Evolutionary conservation across 2,888 invertebrate species (phyloP), one percentile per base, ranked within the genome.

Genomic region (Yponomeuta cagnagella): DNA sequence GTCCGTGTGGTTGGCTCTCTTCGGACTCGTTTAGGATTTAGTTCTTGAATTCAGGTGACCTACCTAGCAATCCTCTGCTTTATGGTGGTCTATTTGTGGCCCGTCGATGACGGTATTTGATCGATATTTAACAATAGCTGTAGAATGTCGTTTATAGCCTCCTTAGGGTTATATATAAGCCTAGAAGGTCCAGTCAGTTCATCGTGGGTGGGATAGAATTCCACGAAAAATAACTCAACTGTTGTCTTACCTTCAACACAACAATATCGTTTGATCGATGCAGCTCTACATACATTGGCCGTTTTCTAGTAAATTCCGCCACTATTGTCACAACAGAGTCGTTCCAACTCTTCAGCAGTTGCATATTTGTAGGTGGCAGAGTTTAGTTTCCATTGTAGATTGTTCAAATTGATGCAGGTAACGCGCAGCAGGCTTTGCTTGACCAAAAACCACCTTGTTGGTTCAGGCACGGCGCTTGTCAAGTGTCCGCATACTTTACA

Each of bases 121-220:
- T 58, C 15, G 15, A 58, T 3, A 15, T 58, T 15, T 58, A 58
- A 58, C 52, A 58, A 58, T 58, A 58, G 52, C 12, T 58, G 52
- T 58, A 58, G 52, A 58, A 58, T 58, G 52, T 58, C 15, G 52
- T 15, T 58, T 58, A 58, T 58, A 67, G n/a, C 67, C 67, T 67
- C 33, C 33, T n/a, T 37, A 10, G 43, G 33, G 67, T 33, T 9
- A n/a, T 67, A 58, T 9, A n/a, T 67, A 58, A 23, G 68, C 12
- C 2, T 30, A 30, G 23, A 23, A 68, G 52, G 52, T 30, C 52
- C 52, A 48, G 30, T 68, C 66, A 84, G 12, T 15, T 12, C 52
- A 5, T 58, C 89, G 86, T 89, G 90, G 90, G 90, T 90, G 90
- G 89, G 86, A 58, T 78, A 82, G 79, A 43, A 43, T 88, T 89